Evolutionary conservation across 2,797 vertebrate species (phyloP), one percentile per base, ranked within the genome.

Genomic region (Tangara arthus): DNA sequence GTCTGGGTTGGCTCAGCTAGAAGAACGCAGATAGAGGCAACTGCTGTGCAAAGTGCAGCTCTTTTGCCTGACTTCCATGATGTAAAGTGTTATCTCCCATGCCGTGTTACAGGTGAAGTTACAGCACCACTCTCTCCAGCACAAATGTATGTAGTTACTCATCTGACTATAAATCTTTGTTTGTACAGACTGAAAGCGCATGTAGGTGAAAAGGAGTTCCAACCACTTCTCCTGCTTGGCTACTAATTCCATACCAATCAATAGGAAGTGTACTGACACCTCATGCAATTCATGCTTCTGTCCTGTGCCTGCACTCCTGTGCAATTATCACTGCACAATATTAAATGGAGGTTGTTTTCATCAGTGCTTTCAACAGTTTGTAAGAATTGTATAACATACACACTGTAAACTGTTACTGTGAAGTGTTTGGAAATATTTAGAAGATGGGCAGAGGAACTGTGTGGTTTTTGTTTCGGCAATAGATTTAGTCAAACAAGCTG

Each of bases 351-450:
- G 23, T 44, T 83, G 59, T 39, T 89, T 84, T 87, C 72, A 46
- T 70, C 41, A n/a, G 15, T 61, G 41, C 44, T 77, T 91, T 89
- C 76, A 78, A 52, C n/a, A 57, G 28, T 82, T 66, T 78, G 44
- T 32, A 83, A 35, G 52, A 92, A 73, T 21, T 86, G 17, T 73
- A 53, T 70, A 78, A 87, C 90, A 88, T 63, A 27, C 35, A 41
- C 7, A 1, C 61, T 72, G 50, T 71, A 82, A 90, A 77, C 57
- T 60, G 44, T 53, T 82, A 66, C 20, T 1, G 1, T 81, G 50
- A 87, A 89, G 49, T 65, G 49, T 78, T 82, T 91, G 79, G 65
- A 91, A 95, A 63, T 85, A 83, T 46, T 76, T 88, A 76, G 61
- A 68, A 78, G 39, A 76, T 20, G 22, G 75, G 55, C 28, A 80